phyloP scores from a whole-genome alignment of 2,888 invertebrate genomes.

The Sialis lutaria region DNA sequence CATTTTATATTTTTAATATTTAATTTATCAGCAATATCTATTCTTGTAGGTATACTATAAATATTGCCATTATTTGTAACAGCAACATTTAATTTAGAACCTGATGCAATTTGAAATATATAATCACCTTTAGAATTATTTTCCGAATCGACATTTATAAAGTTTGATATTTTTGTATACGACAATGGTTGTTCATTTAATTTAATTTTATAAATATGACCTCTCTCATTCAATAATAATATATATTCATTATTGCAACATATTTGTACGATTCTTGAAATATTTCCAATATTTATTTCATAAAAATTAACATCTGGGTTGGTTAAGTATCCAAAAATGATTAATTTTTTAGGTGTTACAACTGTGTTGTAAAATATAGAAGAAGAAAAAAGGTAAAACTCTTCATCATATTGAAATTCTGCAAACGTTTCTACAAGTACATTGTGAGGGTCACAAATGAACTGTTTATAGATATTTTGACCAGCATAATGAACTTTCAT shows the following conservation, averaged over 20 bases:
- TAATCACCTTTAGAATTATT: conserved; percentile 11
- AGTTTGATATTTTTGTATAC: conserved; percentile 8
- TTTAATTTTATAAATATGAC: conserved; percentile 14
- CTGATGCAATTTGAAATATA: conserved; percentile 28
- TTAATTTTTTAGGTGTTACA: neutral
- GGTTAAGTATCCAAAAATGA: conserved; percentile 1
- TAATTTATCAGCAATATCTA: conserved; percentile 35
- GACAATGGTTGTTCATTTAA: conserved; percentile 11
- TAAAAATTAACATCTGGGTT: neutral
- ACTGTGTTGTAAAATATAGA: conserved; percentile 1
- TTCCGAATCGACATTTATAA: conserved; percentile 12
- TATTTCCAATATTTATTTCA: conserved; percentile 1
- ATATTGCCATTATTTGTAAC: conserved; percentile 30
- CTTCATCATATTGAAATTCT: neutral
- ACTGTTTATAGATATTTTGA: conserved; percentile 24
- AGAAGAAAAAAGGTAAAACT: neutral
- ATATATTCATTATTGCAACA: conserved; percentile 16
- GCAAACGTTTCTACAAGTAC: neutral
- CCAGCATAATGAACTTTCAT: conserved; percentile 24
- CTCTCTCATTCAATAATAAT: conserved; percentile 14
- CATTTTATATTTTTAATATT: conserved; percentile 43
- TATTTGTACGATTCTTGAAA: conserved; percentile 8
- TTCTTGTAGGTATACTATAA: conserved; percentile 41
- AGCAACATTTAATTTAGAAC: conserved; percentile 28
- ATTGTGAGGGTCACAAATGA: conserved; percentile 7